A percentile compares a stretch with the other conserved stretches of the same genome.
phyloP scores from a whole-genome alignment of 2,888 invertebrate genomes.

The Melanchra persicariae region DNA sequence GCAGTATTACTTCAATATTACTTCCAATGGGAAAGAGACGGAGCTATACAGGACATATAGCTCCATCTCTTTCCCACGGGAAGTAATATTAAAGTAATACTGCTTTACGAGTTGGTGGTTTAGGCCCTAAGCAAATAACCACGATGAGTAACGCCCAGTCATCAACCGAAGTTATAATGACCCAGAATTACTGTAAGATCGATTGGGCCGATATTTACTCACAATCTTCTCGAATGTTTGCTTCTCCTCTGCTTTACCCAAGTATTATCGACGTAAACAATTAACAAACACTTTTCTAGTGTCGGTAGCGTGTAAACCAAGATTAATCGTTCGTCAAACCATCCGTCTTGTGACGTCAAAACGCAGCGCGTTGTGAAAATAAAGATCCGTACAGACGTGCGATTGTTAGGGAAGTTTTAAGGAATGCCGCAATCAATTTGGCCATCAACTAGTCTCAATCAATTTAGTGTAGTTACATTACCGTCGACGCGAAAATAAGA shows the following conservation, averaged over 20 bases:
- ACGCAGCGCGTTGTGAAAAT: slow-evolving; percentile 36
- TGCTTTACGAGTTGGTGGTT: too few relatives aligned
- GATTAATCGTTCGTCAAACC: slow-evolving; percentile 68
- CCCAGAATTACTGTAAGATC: slow-evolving; percentile 8
- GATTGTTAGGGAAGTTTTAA: background rate
- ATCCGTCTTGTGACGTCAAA: slow-evolving; percentile 68
- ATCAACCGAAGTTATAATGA: too few relatives aligned
- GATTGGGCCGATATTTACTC: slow-evolving; percentile 16
- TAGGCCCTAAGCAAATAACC: too few relatives aligned
- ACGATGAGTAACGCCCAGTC: too few relatives aligned
- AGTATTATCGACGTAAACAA: slow-evolving; percentile 55
- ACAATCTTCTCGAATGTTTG: slow-evolving; percentile 17
- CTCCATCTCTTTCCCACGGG: too few relatives aligned
- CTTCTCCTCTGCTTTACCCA: slow-evolving; percentile 1
- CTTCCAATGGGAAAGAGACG: too few relatives aligned
- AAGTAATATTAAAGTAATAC: too few relatives aligned
- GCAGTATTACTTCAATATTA: too few relatives aligned
- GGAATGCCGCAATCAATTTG: background rate
- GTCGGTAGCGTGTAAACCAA: slow-evolving; percentile 63
- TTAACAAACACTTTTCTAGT: slow-evolving; percentile 64
- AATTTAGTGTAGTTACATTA: too few relatives aligned
- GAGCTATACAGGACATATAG: too few relatives aligned
- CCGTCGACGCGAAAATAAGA: too few relatives aligned
- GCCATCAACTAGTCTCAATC: too few relatives aligned
- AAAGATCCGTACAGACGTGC: background rate